phyloP scores from a whole-genome alignment of 1,140 invertebrate species.

The Paracyclopina nana region DNA sequence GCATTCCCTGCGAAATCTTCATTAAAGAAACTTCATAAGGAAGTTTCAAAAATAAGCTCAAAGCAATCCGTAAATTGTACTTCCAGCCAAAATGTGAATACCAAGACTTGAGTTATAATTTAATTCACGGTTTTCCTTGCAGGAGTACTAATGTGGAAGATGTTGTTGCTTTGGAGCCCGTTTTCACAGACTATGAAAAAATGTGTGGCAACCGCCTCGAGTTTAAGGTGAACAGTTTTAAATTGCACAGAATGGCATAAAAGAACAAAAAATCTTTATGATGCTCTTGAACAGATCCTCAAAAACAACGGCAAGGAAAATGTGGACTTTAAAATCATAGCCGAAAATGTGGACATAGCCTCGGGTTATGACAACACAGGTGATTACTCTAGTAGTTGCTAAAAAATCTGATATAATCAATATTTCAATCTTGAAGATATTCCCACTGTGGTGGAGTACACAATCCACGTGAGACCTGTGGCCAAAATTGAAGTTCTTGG shows the following conservation, averaged over 20 bases:
- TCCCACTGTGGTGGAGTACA: not conserved
- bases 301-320: not conserved
- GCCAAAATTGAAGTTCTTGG: slow-evolving; percentile 4
- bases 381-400: not conserved
- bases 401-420: too few species aligned
- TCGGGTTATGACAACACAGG: not conserved
- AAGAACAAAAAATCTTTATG: too few species aligned
- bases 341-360: not conserved
- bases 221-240: too few species aligned
- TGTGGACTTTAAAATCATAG: not conserved
- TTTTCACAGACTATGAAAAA: not conserved
- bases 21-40: too few species aligned
- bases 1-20: too few species aligned
- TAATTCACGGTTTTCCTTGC: not conserved
- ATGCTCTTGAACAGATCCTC: too few species aligned
- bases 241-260: too few species aligned
- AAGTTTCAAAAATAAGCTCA: too few species aligned
- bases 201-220: not conserved
- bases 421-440: not conserved
- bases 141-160: not conserved
- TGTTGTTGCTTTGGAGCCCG: not conserved
- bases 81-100: too few species aligned
- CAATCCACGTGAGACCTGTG: not conserved
- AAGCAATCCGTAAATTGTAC: too few species aligned
- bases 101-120: too few species aligned